Base-by-base conservation (phyloP, 1,140 invertebrate genomes). In the Myzus persicae region DNA sequence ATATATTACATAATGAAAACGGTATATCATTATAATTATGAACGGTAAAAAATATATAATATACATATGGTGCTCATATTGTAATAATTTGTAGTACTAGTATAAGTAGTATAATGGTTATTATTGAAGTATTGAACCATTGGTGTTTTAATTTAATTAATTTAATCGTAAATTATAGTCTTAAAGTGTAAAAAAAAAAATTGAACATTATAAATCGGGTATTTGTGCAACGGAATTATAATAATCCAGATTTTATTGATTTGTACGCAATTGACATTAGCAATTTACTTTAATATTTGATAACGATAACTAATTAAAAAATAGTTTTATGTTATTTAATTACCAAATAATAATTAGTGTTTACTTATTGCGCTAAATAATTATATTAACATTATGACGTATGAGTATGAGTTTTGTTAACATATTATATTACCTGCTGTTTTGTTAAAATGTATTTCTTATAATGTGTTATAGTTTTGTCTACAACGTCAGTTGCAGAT, bases 201-300 rank as follows among this genome's bases (percentile, higher is more conserved):
- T n/a, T 76, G n/a, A 5, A 76, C 59, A 76, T 76, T n/a, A 76
- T 76, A 76, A 76, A 76, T 76, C 59, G 59, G 59, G 59, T 76
- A 76, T 76, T 76, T 20, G 36, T 76, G 20, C 59, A 76, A 36
- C 14, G 59, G 31, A 18, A 76, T 76, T n/a, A 76, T 18, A n/a
- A 76, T 76, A 76, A 76, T n/a, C 14, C 59, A 76, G 59, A 76
- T 76, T 76, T 76, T n/a, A 76, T 76, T 51, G 48, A 51, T 51
- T 51, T 76, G n/a, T n/a, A 76, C 59, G 59, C 7, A 76, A 76
- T 76, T 76, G 59, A 76, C 59, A 76, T n/a, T 18, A 76, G 31
- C 18, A 76, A n/a, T 76, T 76, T 76, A 76, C 31, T 76, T 76
- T 76, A 76, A 18, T 18, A n/a, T 76, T 76, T n/a, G 59, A 76